Evolutionary conservation across 2,888 invertebrate genomes (phyloP), one percentile per base, ranked within the genome.

Genomic region (Bedellia somnulentella): DNA sequence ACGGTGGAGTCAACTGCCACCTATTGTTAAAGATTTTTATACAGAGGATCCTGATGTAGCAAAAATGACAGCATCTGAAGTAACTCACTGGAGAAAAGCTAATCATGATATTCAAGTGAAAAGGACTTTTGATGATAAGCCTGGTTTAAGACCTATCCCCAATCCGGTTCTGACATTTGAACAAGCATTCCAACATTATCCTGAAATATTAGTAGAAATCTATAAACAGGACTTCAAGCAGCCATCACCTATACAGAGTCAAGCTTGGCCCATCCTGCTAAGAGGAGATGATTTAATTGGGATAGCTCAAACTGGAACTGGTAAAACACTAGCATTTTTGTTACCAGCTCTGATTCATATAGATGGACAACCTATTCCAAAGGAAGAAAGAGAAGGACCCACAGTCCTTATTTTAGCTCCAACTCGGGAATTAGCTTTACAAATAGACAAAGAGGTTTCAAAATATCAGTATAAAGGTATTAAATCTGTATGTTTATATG

Each of bases 291-390:
- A 98, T 63, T 64, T 97, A 54, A 96, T 98, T 55, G 97, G 97
- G 5, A 96, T 98, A 40, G 97, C 97, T 1, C 96, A 95, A 67
- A 93, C 93, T 4, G 93, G 93, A 32, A 92, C 92, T 11, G 93
- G 95, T 0, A 98, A 98, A 71, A 98, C 98, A 0, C 71, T 98
- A 33, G 97, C 95, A 0, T 97, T 95, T 51, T 67, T 96, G 1
- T 57, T 97, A 31, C 97, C 97, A 5, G 96, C 93, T 8, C 78
- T 97, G 43, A 88, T 97, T 41, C 96, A 97, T 52, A 93, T 94
- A 36, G 92, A 93, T 39, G 85, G 85, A 1, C 97, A 97, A 58
- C 73, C 79, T 14, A 78, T 78, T n/a, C 86, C 90, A 0, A 71
- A 87, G 17, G 76, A 81, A 1, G 52, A 90, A 43, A 73, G 93